phyloP scores from a whole-genome alignment of 1,140 invertebrate genomes.

The Luehdorfia chinensis region DNA sequence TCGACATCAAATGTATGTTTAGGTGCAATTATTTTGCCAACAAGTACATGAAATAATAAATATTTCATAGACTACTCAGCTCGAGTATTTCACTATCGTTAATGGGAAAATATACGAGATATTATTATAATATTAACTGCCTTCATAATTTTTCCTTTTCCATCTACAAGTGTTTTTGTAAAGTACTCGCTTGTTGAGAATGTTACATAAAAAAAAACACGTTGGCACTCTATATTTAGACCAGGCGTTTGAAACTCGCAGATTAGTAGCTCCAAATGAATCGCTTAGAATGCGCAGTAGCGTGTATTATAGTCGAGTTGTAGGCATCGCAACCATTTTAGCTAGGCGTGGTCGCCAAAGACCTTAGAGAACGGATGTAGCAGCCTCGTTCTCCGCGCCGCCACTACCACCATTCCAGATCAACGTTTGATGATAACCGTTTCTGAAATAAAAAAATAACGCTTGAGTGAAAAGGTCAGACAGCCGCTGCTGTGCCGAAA shows the following conservation, averaged over 20 bases:
- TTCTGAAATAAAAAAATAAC: slow-evolving; percentile 52
- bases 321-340: slow-evolving; percentile 49
- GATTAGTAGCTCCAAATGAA: slow-evolving; percentile 42
- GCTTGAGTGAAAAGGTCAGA: slow-evolving; percentile 69
- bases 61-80: slow-evolving; percentile 2
- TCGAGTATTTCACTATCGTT: slow-evolving; percentile 5
- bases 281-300: slow-evolving; percentile 50
- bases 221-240: slow-evolving; percentile 28
- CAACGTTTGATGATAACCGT: slow-evolving; percentile 61
- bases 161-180: slow-evolving; percentile 10
- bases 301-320: slow-evolving; percentile 48
- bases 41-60: background rate
- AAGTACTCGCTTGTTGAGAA: slow-evolving; percentile 3
- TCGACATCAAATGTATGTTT: background rate
- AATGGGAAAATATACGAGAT: slow-evolving; percentile 9
- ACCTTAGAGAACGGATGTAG: slow-evolving; percentile 70
- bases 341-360: slow-evolving; percentile 62
- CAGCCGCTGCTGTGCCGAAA: slow-evolving; percentile 45
- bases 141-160: slow-evolving; percentile 15
- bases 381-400: slow-evolving; percentile 50
- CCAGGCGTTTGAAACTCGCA: slow-evolving; percentile 25
- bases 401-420: slow-evolving; percentile 55
- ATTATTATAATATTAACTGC: slow-evolving; percentile 4
- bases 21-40: slow-evolving; percentile 1
- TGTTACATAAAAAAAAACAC: slow-evolving; percentile 2